Evolutionary conservation across 2,113 vertebrate genomes (phyloP).

Genomic region (Psilopogon haemacephalus): DNA sequence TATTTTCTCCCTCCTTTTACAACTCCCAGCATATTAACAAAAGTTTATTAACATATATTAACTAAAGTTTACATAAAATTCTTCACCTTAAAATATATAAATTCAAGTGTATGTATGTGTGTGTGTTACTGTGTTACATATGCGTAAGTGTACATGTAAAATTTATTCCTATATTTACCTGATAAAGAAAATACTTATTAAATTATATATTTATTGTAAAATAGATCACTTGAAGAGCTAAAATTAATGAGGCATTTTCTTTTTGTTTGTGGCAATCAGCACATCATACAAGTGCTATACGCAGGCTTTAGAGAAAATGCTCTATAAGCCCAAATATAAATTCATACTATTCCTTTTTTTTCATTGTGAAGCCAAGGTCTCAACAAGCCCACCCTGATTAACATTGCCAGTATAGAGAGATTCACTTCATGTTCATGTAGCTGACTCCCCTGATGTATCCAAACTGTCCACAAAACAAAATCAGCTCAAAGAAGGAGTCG

Average conservation of each 20-base stretch:
- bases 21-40: background rate
- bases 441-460: background rate
- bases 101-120: background rate
- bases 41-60: background rate
- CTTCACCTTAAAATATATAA: background rate
- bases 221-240: background rate
- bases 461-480: background rate
- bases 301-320: background rate
- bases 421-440: background rate
- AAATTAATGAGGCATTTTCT: background rate
- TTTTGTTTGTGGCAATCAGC: background rate
- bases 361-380: background rate
- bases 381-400: background rate
- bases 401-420: fast-evolving
- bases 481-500: background rate
- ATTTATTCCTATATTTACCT: background rate
- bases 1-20: background rate
- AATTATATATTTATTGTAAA: background rate
- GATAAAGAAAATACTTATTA: background rate
- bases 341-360: background rate
- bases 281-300: background rate
- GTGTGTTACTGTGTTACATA: background rate
- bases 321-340: background rate
- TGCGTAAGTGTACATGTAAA: background rate
- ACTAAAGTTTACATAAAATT: background rate